phyloP scores from a whole-genome alignment of 2,888 invertebrate genomes.

The Archips crataeganus region DNA sequence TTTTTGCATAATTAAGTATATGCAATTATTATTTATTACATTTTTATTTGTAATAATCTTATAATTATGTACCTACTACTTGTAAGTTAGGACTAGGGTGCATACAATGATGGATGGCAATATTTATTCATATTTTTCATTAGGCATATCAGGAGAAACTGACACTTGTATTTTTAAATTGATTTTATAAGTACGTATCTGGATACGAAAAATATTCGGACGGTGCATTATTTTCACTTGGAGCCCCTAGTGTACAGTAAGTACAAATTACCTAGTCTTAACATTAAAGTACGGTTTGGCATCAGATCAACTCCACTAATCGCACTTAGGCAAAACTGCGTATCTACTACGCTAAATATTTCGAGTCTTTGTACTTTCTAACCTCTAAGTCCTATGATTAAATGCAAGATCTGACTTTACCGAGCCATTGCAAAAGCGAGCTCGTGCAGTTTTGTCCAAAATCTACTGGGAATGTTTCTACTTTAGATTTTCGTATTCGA shows the following conservation, averaged over 20 bases:
- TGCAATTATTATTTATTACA: constrained; percentile 49
- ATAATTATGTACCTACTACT: constrained; percentile 67
- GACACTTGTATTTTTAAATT: not conserved
- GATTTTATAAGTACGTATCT: not conserved
- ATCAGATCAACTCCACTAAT: constrained; percentile 58
- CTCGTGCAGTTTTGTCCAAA: constrained; percentile 65
- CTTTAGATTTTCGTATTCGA: constrained; percentile 60
- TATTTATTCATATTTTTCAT: not conserved
- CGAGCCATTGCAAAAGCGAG: constrained; percentile 60
- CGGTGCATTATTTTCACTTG: not conserved
- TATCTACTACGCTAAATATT: constrained; percentile 54
- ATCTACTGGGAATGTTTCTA: constrained; percentile 69
- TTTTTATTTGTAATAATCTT: constrained; percentile 58
- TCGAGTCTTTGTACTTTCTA: constrained; percentile 79
- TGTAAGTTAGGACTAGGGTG: constrained; percentile 46
- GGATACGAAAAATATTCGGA: not conserved
- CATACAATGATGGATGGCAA: not conserved
- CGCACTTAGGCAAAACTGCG: constrained; percentile 61
- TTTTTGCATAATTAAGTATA: constrained; percentile 55
- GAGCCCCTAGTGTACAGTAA: constrained; percentile 32
- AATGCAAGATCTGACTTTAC: constrained; percentile 77
- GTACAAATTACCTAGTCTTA: constrained; percentile 39
- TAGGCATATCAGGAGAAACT: not conserved
- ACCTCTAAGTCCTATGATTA: constrained; percentile 75
- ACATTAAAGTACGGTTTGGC: constrained; percentile 70